Evolutionary conservation across 35 echinoderm and acorn worm genomes (phyloP), one percentile per base, ranked within the genome.

Genomic region (Chiridota heheva): DNA sequence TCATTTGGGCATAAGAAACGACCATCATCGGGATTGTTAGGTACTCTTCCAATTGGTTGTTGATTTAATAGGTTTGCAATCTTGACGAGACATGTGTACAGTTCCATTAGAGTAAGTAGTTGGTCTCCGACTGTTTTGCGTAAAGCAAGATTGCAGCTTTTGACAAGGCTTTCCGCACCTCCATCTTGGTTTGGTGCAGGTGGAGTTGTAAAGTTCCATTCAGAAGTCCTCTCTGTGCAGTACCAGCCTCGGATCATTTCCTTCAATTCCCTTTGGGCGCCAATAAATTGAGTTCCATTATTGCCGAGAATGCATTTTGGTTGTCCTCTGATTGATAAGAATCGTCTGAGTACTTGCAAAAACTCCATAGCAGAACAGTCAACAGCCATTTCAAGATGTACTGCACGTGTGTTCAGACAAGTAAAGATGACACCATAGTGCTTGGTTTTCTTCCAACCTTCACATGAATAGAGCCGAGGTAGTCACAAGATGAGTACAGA

Each of bases 351-450:
- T 44, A 88, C 76, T 70, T 71, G 76, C 0, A 89, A 24, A 43
- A 60, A 89, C 28, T 88, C 76, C 62, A 88, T 82, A 1, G 77
- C 75, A 7, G 86, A 89, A 53, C 69, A 81, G 45, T 89, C 87
- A 32, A 82, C 69, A 0, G 87, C 87, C 46, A 89, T 40, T 74
- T 89, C 87, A 7, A 88, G 66, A 51, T 89, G 87, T 7, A 89
- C 78, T 13, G 87, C 87, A 67, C 87, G 25, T 1, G 77, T 89
- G 68, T 89, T 89, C 0, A 89, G 87, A 42, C 87, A 83, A 12
- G 87, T 89, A 45, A 89, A 82, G 20, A 89, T 89, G 1, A 89
- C 87, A 26, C 78, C 87, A 69, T 83, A 83, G 47, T 83, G 45
- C 36, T 83, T 83, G 13, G 82, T 36, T 0, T 85, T 17, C 66